phyloP scores from a whole-genome alignment of 1,140 invertebrate genomes.

The Euwallacea fornicatus region DNA sequence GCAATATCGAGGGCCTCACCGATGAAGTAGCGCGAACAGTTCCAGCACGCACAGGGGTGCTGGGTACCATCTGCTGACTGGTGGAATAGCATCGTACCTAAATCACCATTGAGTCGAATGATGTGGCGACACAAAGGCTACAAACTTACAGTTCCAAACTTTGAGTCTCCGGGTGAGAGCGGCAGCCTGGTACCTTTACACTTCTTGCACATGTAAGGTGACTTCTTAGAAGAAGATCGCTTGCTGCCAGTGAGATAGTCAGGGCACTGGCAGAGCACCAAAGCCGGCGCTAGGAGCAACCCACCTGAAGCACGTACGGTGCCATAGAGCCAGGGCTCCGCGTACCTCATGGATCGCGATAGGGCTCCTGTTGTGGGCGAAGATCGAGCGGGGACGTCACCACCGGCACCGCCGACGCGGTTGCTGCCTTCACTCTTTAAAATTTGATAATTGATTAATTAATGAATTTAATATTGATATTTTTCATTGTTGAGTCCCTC shows the following conservation, averaged over 20 bases:
- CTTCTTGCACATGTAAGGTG: conserved; percentile 68
- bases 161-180: conserved; percentile 57
- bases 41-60: conserved; percentile 56
- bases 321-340: conserved; percentile 79
- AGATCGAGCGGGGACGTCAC: conserved; percentile 25
- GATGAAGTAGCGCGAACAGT: conserved; percentile 66
- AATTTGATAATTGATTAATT: conserved; percentile 8
- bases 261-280: conserved; percentile 74
- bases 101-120: conserved; percentile 6
- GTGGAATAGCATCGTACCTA: conserved; percentile 57
- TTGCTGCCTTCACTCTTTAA: conserved; percentile 43
- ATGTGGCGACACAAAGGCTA: background rate
- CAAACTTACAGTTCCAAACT: conserved; percentile 48
- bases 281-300: conserved; percentile 59
- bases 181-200: conserved; percentile 74
- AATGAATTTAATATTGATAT: conserved; percentile 6
- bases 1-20: conserved; percentile 62
- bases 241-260: conserved; percentile 75
- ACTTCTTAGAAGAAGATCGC: conserved; percentile 65
- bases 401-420: conserved; percentile 26
- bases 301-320: conserved; percentile 63
- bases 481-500: no score
- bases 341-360: conserved; percentile 80
- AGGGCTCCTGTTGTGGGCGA: conserved; percentile 54
- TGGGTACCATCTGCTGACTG: conserved; percentile 34